A percentile compares a stretch with the other conserved stretches of the same genome.
phyloP scores from a whole-genome alignment of 2,888 invertebrate species.

The Hirtodrosophila alboralis region DNA sequence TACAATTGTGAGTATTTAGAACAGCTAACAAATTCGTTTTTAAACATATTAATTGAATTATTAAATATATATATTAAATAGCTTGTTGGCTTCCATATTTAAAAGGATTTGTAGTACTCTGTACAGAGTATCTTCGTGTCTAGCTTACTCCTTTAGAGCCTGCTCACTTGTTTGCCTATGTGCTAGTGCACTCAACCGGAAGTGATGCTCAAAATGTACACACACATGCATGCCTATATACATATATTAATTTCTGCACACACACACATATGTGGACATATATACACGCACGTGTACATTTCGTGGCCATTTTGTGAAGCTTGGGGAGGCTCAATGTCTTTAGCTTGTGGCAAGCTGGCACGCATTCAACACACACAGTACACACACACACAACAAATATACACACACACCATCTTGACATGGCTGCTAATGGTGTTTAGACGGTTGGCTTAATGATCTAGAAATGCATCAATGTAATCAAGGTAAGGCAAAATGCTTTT shows the following conservation, averaged over 20 bases:
- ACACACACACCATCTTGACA: constrained; percentile 26
- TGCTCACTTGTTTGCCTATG: constrained; percentile 27
- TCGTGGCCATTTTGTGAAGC: constrained; percentile 21
- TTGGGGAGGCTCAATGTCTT: constrained; percentile 42
- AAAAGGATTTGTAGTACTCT: too few species aligned
- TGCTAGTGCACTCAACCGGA: constrained; percentile 67
- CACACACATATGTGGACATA: constrained; percentile 18
- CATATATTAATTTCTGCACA: constrained; percentile 14
- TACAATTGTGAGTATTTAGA: too few species aligned
- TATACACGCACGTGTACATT: constrained; percentile 16
- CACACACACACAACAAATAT: constrained; percentile 3
- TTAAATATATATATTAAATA: too few species aligned
- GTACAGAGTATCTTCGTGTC: neutral
- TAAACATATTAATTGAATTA: too few species aligned
- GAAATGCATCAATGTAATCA: constrained; percentile 78
- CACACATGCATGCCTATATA: constrained; percentile 1
- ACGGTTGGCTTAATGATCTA: constrained; percentile 71
- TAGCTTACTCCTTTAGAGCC: too few species aligned
- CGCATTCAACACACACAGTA: constrained; percentile 7
- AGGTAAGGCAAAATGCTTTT: constrained; percentile 50
- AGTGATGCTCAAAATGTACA: constrained; percentile 52
- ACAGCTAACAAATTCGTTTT: too few species aligned
- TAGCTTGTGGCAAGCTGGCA: constrained; percentile 42
- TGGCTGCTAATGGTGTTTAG: constrained; percentile 68
- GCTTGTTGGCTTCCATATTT: too few species aligned